Evolutionary conservation across 2,113 vertebrate species (phyloP).

Genomic region (Mastomys coucha): DNA sequence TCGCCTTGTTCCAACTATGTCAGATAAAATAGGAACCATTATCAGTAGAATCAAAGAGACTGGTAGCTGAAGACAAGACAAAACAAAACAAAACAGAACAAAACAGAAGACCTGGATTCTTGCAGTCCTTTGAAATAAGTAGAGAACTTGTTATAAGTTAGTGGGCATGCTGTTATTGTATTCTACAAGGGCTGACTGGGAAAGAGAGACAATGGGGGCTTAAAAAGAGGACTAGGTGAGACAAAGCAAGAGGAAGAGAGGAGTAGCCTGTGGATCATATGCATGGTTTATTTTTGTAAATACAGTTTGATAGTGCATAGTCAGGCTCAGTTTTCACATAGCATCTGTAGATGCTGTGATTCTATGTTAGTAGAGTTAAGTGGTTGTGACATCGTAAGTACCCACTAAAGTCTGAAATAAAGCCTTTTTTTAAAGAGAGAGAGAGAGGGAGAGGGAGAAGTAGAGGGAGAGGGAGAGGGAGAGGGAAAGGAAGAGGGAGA

Average conservation of each 20-base stretch:
- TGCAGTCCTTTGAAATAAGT: background rate
- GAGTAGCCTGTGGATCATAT: no score
- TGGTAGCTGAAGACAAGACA: slow-evolving; percentile 1
- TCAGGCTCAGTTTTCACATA: background rate
- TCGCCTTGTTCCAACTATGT: slow-evolving; percentile 40
- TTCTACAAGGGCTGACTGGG: background rate
- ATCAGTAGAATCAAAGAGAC: slow-evolving; percentile 12
- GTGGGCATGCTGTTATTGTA: background rate
- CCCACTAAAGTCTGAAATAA: background rate
- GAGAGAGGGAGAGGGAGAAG: no score
- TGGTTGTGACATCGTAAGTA: background rate
- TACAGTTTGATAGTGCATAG: background rate
- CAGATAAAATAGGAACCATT: slow-evolving; percentile 16
- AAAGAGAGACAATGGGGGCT: background rate
- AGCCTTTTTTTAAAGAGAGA: background rate
- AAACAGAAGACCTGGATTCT: background rate
- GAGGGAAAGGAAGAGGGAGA: no score
- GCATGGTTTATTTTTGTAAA: background rate
- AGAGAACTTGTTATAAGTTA: background rate
- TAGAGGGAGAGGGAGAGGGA: no score
- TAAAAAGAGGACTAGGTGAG: background rate
- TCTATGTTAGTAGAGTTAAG: background rate
- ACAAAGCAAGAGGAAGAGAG: background rate
- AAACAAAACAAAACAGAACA: background rate
- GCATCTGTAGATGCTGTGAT: background rate